These are phyloP conservation scores for Tetragnatha montana DNA, from an alignment of 2,888 invertebrate species.

Conservation along the genomic window DNA sequence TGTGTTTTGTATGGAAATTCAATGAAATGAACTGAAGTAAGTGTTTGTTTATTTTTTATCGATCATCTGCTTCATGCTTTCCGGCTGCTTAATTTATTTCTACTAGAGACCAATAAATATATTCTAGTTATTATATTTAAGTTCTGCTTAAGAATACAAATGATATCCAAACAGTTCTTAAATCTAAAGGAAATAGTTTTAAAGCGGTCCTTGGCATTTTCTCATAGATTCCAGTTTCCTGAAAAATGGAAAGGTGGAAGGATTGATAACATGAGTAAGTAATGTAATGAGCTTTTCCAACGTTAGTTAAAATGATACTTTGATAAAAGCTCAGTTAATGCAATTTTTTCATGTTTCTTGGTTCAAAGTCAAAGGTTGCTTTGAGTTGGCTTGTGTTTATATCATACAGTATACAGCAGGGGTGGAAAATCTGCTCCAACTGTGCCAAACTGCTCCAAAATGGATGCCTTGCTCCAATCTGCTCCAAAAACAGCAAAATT, in stretches of 20 bases:
- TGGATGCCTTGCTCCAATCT: too few relatives aligned
- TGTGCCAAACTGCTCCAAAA: too few relatives aligned
- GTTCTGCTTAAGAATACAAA: not conserved
- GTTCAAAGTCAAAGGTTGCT: too few relatives aligned
- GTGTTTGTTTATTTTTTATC: not conserved
- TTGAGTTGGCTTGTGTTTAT: too few relatives aligned
- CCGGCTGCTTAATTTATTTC: not conserved
- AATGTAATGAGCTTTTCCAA: too few relatives aligned
- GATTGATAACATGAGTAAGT: slow-evolving; percentile 55
- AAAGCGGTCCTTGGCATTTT: not conserved
- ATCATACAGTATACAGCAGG: too few relatives aligned
- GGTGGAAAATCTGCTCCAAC: too few relatives aligned
- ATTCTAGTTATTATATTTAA: not conserved
- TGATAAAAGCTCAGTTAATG: too few relatives aligned
- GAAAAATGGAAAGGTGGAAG: slow-evolving; percentile 60
- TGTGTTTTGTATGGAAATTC: not conserved
- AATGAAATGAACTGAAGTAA: not conserved
- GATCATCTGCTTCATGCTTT: not conserved
- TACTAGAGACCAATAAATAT: not conserved
- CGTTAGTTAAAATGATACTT: too few relatives aligned
- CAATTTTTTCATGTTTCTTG: too few relatives aligned
- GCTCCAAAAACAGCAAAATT: too few relatives aligned
- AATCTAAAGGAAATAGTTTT: not conserved
- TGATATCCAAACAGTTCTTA: slow-evolving; percentile 1
- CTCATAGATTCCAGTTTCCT: slow-evolving; percentile 33